phyloP scores from a whole-genome alignment of 2,797 vertebrate genomes.

The Tarsius wallacei region DNA sequence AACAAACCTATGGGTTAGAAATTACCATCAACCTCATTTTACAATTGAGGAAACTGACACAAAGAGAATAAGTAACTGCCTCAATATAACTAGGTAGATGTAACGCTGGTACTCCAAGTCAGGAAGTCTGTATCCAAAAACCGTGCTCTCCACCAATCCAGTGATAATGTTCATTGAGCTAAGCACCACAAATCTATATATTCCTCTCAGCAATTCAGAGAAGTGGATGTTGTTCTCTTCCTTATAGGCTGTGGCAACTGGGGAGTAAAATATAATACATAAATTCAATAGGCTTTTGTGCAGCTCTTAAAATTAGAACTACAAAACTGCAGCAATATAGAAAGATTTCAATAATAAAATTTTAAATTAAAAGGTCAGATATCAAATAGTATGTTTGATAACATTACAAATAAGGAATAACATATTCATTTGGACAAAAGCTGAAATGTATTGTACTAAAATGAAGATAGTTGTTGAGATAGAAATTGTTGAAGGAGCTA shows the following conservation, averaged over 20 bases:
- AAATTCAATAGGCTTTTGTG: constrained; percentile 60
- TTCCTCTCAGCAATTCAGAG: constrained; percentile 6
- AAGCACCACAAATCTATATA: not conserved
- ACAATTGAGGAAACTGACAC: not conserved
- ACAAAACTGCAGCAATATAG: constrained; percentile 22
- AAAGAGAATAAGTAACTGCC: not conserved
- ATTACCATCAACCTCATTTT: not conserved
- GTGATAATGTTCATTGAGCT: not conserved
- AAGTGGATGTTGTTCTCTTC: constrained; percentile 12
- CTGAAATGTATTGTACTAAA: not conserved
- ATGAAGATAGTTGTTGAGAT: not conserved
- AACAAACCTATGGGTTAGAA: not conserved
- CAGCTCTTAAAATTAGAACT: constrained; percentile 65
- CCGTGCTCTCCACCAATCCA: not conserved
- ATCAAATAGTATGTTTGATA: constrained; percentile 10
- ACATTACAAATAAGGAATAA: constrained; percentile 57
- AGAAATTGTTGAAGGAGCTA: not conserved
- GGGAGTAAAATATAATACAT: constrained; percentile 45
- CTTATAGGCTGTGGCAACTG: not conserved
- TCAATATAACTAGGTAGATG: not conserved
- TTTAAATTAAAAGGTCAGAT: constrained; percentile 58
- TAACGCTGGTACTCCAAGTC: not conserved
- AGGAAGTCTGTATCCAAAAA: not conserved
- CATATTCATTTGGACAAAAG: not conserved
- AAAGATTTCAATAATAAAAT: constrained; percentile 69